phyloP scores from a whole-genome alignment of 2,888 invertebrate species.

The Oligia latruncula region DNA sequence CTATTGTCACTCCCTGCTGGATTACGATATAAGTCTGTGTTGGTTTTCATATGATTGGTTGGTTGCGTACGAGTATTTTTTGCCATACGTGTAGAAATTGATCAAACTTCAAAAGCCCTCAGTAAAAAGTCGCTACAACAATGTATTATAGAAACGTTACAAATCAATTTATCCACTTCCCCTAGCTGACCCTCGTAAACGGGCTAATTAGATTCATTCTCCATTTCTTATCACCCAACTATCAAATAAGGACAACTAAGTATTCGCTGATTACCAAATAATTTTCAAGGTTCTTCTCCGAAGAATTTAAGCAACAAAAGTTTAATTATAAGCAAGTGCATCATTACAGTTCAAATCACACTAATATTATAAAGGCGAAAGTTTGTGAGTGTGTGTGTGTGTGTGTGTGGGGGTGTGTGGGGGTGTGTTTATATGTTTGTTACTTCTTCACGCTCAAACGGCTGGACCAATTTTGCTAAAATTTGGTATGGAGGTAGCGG shows the following conservation, averaged over 20 bases:
- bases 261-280: not conserved
- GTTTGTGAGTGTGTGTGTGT: no score
- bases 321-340: not conserved
- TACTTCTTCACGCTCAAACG: no score
- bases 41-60: not conserved
- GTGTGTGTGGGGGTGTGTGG: no score
- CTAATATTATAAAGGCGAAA: no score
- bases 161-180: conserved; percentile 23
- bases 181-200: conserved; percentile 23
- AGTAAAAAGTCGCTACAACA: not conserved
- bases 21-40: not conserved
- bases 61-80: not conserved
- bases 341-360: not conserved
- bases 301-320: not conserved
- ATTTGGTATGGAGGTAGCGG: no score
- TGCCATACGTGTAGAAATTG: not conserved
- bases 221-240: conserved; percentile 23
- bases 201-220: conserved; percentile 26
- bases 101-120: not conserved
- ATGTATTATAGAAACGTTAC: conserved; percentile 4
- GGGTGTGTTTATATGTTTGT: no score
- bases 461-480: no score
- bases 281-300: no score
- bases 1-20: not conserved
- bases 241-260: conserved; percentile 10